Percentiles rank a stretch among this genome's conserved stretches.
Evolutionary conservation across 2,888 invertebrate species (phyloP).

Genomic region (Allygus modestus): DNA sequence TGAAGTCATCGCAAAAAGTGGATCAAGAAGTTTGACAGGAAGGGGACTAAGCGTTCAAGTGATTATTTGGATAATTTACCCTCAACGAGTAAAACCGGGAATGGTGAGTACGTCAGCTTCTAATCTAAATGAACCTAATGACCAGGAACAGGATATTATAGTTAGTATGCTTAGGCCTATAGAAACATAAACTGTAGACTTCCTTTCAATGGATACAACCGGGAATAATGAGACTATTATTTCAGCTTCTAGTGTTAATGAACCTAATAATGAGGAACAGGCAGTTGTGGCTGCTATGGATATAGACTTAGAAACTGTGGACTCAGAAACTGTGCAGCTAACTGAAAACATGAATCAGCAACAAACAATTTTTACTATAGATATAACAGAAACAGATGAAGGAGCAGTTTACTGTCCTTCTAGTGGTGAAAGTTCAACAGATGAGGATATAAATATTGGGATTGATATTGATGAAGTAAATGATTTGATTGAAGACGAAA

Average conservation of each 20-base stretch:
- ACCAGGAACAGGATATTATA: background rate
- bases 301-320: background rate
- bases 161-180: background rate
- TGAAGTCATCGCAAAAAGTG: background rate
- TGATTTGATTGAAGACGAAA: background rate
- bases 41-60: conserved; percentile 2
- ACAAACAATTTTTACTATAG: background rate
- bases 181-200: background rate
- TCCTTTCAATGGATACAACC: background rate
- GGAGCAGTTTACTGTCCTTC: conserved; percentile 17
- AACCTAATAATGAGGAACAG: background rate
- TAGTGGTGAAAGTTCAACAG: conserved; percentile 45
- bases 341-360: background rate
- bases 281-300: conserved; percentile 5
- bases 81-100: background rate
- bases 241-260: background rate
- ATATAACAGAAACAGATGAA: conserved; percentile 1
- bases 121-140: background rate
- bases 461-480: conserved; percentile 42
- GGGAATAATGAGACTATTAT: background rate
- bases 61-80: conserved; percentile 5
- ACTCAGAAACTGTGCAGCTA: background rate
- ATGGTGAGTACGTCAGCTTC: background rate
- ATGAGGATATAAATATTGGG: background rate
- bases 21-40: background rate